Base-by-base conservation (phyloP, 2,888 invertebrate species). In the Lasioglossum figueresi region DNA sequence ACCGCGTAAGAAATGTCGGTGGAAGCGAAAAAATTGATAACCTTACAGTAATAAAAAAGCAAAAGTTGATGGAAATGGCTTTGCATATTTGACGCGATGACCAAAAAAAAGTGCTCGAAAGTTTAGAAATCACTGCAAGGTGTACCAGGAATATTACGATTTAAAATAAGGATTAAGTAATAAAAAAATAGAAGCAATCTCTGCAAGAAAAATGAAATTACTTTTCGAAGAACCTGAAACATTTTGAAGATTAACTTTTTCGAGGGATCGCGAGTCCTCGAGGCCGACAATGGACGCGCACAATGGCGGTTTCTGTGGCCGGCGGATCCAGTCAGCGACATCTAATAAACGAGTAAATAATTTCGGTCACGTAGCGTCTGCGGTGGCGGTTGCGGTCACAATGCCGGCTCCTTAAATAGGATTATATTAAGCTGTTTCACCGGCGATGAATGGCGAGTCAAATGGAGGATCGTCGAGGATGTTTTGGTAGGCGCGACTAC, bases 341-440 rank as follows among this genome's bases (percentile, higher is more conserved):
- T 92, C 90, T 93, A 93, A 93, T 94, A 94, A 95, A 94, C 92
- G 94, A 93, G 95, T 93, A 95, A 95, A 95, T 95, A 94, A 95
- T 94, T 94, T 95, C 91, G 92, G 94, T 95, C 94, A 95, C 94
- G 94, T 95, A 94, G 91, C 59, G 59, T 59, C 59, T 4, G 27
- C 59, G 59, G 59, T 27, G 59, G 59, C 83, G 79, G 85, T 19
- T 59, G 71, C 40, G 40, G 80, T 78, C 86, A 92, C 91, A 92
- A 92, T 92, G 86, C 90, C 90, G 87, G 87, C 92, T 91, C 92
- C 92, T 94, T 92, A 94, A 94, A 95, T 94, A 93, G 94, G 95
- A 95, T 95, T 95, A 95, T 95, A 95, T 94, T 94, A 94, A 95
- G 94, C 94, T 94, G 93, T 94, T 94, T 93, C 93, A 92, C 91